Conservation (phyloP, 1,140 invertebrate species). For the Trissolcus basalis region DNA sequence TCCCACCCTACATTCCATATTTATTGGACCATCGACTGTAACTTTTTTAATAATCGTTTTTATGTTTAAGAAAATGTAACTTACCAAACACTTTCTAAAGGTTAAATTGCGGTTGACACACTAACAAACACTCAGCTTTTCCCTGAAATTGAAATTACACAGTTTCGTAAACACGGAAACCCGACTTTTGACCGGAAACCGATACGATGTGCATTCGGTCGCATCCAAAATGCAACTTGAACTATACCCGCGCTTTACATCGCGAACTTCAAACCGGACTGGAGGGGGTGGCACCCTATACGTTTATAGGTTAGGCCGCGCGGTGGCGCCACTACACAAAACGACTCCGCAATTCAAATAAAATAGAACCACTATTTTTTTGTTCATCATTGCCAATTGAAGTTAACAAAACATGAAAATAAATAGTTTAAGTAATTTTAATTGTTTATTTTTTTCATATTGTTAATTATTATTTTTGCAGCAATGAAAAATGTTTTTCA, state of each 20-base stretch:
- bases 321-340: neutral
- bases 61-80: constrained; percentile 4
- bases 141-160: neutral
- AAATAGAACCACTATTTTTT: too few species aligned
- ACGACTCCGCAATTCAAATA: neutral
- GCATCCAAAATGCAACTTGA: constrained; percentile 75
- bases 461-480: too few species aligned
- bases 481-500: too few species aligned
- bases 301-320: neutral
- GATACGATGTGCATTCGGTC: constrained; percentile 71
- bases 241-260: constrained; percentile 69
- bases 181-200: constrained; percentile 60
- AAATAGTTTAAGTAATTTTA: too few species aligned
- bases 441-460: too few species aligned
- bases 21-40: neutral
- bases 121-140: constrained; percentile 42
- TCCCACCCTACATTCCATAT: neutral
- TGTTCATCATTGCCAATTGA: too few species aligned
- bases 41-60: constrained; percentile 3
- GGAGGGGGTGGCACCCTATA: constrained; percentile 11
- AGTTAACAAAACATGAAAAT: too few species aligned
- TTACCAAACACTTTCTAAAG: constrained; percentile 45
- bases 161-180: constrained; percentile 50
- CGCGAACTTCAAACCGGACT: constrained; percentile 43
- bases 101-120: constrained; percentile 20